A percentile compares a stretch with the other conserved stretches of the same genome.
These are phyloP conservation scores for Nymphicus hollandicus DNA, from an alignment of 2,113 vertebrate genomes.

Conservation along the genomic window DNA sequence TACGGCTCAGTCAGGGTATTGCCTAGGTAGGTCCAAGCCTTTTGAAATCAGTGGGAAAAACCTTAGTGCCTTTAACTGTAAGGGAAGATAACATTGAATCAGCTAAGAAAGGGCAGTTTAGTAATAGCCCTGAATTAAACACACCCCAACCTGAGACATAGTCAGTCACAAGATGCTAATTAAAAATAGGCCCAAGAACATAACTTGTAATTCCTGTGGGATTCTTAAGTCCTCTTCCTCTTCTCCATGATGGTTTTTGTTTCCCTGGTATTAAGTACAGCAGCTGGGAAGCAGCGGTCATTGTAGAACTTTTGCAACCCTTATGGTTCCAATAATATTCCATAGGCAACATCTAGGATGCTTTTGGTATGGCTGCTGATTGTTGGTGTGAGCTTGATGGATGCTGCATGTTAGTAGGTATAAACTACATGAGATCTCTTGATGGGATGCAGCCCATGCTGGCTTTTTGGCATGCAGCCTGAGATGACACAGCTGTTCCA, in stretches of 20 bases:
- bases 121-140: background rate
- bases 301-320: background rate
- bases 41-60: background rate
- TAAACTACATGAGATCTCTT: background rate
- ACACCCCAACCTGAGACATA: background rate
- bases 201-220: too few relatives aligned
- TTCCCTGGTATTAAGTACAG: background rate
- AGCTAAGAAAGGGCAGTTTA: background rate
- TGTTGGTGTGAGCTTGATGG: background rate
- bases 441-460: background rate
- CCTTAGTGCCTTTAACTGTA: background rate
- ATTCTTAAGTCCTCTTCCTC: background rate
- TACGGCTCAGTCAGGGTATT: background rate
- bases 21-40: background rate
- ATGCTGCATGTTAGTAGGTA: background rate
- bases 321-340: fast-evolving
- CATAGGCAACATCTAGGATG: background rate
- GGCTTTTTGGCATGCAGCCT: background rate
- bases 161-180: background rate
- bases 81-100: background rate
- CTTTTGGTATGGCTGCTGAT: background rate
- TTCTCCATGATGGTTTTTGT: background rate
- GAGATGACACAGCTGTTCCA: background rate
- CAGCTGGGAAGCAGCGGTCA: background rate
- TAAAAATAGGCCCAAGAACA: background rate